Base-by-base conservation (phyloP, 2,888 invertebrate species). In the Ormia ochracea region DNA sequence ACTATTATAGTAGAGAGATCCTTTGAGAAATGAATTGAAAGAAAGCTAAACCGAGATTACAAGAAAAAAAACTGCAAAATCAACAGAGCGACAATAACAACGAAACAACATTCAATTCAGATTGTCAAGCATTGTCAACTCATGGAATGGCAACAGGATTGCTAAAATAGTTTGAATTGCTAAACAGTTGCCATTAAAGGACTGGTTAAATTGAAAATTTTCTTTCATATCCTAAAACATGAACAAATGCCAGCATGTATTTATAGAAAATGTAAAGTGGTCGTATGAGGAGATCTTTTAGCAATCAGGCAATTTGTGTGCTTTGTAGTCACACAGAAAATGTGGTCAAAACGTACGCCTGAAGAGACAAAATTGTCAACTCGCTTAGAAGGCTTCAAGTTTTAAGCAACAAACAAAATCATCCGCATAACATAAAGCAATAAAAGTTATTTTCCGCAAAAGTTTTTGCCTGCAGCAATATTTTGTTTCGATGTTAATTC, bases 171-270 rank as follows among this genome's bases (percentile, higher is more conserved):
- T 74, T 43, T 45, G 19, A 26, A 38, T 72, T 72, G 54, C 23
- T 48, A 72, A 66, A 61, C 59, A 72, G 66, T 72, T 72, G 66
- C 66, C 72, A 72, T 72, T 78, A 72, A 78, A 72, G 72, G 66
- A 72, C 61, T 78, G 66, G 72, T 54, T 72, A 78, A 78, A 72
- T 78, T 72, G 66, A 78, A 78, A 72, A 59, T 45, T 65, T 56
- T 50, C 41, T 41, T 73, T 54, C 54, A 19, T 45, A 2, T 54
- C 23, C 33, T 21, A 23, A 56, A 9, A 45, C 14, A 41, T 9
- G 12, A 23, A 48, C 0, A 19, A 6, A 19, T 14, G 10, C 6
- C 10, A 10, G 7, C 17, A 43, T 6, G 10, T n/a, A 14, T 36
- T 31, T 33, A 14, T 9, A 19, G 31, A 54, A 31, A 19, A 31